A percentile compares a stretch with the other conserved stretches of the same genome.
Conservation (phyloP, 2,113 vertebrate species). For the Anhinga rufa region DNA sequence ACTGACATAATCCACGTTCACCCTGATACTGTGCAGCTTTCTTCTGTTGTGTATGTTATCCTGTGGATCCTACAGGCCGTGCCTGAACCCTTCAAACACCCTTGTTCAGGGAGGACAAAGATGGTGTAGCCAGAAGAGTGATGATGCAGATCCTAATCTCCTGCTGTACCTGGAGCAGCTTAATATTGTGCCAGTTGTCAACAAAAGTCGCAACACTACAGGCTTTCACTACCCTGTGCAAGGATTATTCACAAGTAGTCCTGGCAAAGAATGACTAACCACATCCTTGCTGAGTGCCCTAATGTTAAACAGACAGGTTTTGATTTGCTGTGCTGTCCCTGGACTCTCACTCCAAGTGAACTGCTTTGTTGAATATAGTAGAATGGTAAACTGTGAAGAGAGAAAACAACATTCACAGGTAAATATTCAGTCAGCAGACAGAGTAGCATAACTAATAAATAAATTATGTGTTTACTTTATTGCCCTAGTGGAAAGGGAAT, state of each 20-base stretch:
- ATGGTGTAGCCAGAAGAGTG: background rate
- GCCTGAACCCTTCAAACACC: background rate
- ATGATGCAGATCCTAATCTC: background rate
- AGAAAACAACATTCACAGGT: background rate
- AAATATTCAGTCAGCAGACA: background rate
- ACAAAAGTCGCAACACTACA: background rate
- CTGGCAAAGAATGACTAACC: background rate
- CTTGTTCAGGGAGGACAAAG: background rate
- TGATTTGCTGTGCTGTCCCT: background rate
- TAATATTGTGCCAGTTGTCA: background rate
- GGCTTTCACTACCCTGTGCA: background rate
- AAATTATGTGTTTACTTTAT: background rate
- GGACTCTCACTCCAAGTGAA: accelerated
- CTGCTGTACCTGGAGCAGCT: background rate
- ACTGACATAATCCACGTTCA: background rate
- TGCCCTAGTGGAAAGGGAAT: background rate
- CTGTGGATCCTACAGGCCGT: background rate
- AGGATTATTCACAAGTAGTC: background rate
- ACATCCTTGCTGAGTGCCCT: background rate
- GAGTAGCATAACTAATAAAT: background rate
- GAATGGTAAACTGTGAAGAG: background rate
- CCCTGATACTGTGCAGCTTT: background rate
- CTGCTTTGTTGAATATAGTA: background rate
- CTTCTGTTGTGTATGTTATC: background rate
- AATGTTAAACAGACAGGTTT: background rate